Base-by-base conservation (phyloP, 1,140 invertebrate species). In the Globodera ellingtonae region DNA sequence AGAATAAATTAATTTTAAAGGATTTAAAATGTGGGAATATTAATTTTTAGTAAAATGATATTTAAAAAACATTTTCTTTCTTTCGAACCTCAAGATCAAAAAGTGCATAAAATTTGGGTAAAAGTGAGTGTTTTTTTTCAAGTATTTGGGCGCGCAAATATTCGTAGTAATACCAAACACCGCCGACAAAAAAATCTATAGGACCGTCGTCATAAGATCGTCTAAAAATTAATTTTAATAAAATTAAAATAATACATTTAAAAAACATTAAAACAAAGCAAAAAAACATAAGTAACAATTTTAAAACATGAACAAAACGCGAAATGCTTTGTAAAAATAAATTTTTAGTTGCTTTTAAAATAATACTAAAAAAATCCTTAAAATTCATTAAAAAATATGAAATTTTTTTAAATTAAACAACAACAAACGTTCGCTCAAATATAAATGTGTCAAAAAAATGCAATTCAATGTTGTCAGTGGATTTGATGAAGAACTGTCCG, bases 401-500 rank as follows among this genome's bases (percentile, higher is more conserved):
- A 13, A 52, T 5, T 52, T 52, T 24, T 9, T 7, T 6, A 52
- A 52, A 52, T 9, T 13, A 7, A 52, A 52, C 50, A 52, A 52
- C 50, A 52, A 9, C 10, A 9, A 3, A 62, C 56, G 18, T 62
- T 62, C 56, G 10, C 1, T 62, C 56, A 13, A 7, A 13, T 62
- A 18, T 4, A 62, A 62, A 70, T 15, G 21, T 47, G 7, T 35
- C 4, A 21, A 70, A 70, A 18, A 70, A 70, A 13, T 47, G n/a
- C 4, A 13, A 5, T 4, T 70, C 67, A 9, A 15, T 6, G 0
- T 0, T 1, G n/a, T 70, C 67, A 3, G 18, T 21, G 9, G 67
- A 35, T 35, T 70, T 70, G 67, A 70, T 70, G 67, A 70, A 70
- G 67, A 70, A 70, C 10, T 47, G 67, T 8, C 9, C 46, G 67